A percentile compares a stretch with the other conserved stretches of the same genome.
Conservation (phyloP, 2,113 vertebrate species). For the Oophaga pumilio region DNA sequence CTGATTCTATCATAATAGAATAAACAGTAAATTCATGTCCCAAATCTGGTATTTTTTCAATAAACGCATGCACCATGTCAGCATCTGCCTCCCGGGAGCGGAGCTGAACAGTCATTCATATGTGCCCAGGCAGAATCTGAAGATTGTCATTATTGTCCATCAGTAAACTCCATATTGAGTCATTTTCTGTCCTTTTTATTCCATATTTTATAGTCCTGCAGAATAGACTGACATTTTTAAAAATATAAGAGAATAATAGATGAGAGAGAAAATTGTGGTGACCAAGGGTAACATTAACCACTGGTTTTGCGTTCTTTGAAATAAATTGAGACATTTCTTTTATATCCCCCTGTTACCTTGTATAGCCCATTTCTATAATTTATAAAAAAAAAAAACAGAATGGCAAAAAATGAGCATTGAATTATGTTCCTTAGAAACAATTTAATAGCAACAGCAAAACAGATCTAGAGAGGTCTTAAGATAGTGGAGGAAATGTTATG, state of each 20-base stretch:
- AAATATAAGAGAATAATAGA: conserved; percentile 39
- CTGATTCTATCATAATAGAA: neutral
- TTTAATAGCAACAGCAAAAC: neutral
- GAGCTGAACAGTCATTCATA: neutral
- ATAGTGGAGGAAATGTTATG: neutral
- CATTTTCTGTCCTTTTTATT: conserved; percentile 9
- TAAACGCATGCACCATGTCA: neutral
- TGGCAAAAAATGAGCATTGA: neutral
- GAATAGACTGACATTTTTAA: conserved; percentile 31
- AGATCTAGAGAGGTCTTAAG: neutral
- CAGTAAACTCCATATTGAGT: conserved; percentile 2
- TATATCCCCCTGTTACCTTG: conserved; percentile 10
- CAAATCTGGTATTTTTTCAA: neutral
- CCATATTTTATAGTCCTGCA: neutral
- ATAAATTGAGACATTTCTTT: conserved; percentile 36
- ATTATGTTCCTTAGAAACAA: neutral
- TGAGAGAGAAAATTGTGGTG: conserved; percentile 1
- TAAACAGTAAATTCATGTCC: neutral
- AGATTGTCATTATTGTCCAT: neutral
- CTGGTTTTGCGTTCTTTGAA: neutral
- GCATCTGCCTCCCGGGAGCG: neutral
- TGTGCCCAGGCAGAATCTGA: neutral
- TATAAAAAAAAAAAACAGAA: conserved; percentile 4
- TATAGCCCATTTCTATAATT: conserved; percentile 30
- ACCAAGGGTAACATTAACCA: conserved; percentile 27